Percentiles rank a stretch among this genome's conserved stretches.
Evolutionary conservation across 2,888 invertebrate species (phyloP).

Genomic region (Notocelia uddmanniana): DNA sequence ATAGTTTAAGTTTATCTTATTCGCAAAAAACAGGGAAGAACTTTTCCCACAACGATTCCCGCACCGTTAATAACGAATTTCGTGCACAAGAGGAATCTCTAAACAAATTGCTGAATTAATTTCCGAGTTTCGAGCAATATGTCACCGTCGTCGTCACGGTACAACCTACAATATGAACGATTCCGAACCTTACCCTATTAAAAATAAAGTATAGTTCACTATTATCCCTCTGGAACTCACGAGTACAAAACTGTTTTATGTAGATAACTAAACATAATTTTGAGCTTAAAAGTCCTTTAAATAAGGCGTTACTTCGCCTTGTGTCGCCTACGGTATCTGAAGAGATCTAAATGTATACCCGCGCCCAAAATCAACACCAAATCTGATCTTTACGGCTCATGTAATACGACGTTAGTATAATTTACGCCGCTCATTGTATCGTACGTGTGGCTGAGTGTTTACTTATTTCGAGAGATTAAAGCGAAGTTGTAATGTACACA

Average conservation of each 20-base stretch:
- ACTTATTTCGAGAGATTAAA: conserved; percentile 27
- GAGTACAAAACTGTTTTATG: neutral
- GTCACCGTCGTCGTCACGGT: conserved; percentile 17
- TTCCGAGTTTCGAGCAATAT: conserved; percentile 34
- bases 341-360: neutral
- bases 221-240: neutral
- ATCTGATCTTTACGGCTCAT: neutral
- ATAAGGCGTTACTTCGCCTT: neutral
- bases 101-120: conserved; percentile 42
- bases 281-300: neutral
- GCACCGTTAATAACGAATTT: conserved; percentile 27
- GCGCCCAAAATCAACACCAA: neutral
- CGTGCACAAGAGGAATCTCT: conserved; percentile 33
- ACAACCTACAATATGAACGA: neutral
- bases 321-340: neutral
- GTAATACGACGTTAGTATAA: neutral
- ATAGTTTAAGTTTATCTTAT: neutral
- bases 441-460: conserved; percentile 12
- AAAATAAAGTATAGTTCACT: neutral
- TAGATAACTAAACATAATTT: neutral
- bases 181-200: neutral
- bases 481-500: conserved; percentile 33
- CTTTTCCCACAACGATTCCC: conserved; percentile 11
- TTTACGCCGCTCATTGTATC: conserved; percentile 11
- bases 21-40: neutral